Conservation (phyloP, 2,888 invertebrate genomes). For the Torymus aiolomorphi region DNA sequence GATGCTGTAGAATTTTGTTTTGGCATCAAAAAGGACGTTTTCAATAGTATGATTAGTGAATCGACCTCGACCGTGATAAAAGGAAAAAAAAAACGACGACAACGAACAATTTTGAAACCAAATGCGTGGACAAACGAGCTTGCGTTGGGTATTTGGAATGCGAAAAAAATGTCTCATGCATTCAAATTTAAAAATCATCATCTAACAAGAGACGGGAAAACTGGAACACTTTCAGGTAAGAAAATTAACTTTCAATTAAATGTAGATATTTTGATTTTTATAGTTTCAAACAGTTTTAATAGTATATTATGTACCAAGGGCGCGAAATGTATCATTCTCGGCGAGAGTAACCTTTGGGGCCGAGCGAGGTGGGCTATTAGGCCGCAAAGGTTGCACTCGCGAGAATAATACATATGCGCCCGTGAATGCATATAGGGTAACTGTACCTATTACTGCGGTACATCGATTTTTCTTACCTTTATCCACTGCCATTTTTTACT, state of each 20-base stretch:
- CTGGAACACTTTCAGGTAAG: not conserved
- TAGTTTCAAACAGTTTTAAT: too few species aligned
- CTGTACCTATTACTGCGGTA: too few species aligned
- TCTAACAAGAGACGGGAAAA: not conserved
- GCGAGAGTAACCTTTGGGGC: too few species aligned
- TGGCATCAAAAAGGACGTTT: not conserved
- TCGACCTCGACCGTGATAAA: not conserved
- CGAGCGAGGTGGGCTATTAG: too few species aligned
- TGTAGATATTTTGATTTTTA: too few species aligned
- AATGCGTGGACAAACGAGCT: not conserved
- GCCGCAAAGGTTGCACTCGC: too few species aligned
- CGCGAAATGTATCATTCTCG: too few species aligned
- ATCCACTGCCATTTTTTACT: too few species aligned
- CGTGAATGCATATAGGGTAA: too few species aligned
- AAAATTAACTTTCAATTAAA: not conserved
- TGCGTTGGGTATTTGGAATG: not conserved
- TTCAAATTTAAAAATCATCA: conserved; percentile 2
- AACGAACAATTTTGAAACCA: not conserved
- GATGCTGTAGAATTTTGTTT: not conserved
- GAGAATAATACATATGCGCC: too few species aligned
- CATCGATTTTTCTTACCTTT: too few species aligned
- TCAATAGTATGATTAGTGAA: not conserved
- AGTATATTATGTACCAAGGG: too few species aligned
- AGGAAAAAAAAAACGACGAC: not conserved
- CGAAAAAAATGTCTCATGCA: not conserved